Percentiles rank a stretch among this genome's conserved stretches.
These are phyloP conservation scores for Dryas iulia DNA, from an alignment of 1,140 invertebrate genomes.

Conservation along the genomic window DNA sequence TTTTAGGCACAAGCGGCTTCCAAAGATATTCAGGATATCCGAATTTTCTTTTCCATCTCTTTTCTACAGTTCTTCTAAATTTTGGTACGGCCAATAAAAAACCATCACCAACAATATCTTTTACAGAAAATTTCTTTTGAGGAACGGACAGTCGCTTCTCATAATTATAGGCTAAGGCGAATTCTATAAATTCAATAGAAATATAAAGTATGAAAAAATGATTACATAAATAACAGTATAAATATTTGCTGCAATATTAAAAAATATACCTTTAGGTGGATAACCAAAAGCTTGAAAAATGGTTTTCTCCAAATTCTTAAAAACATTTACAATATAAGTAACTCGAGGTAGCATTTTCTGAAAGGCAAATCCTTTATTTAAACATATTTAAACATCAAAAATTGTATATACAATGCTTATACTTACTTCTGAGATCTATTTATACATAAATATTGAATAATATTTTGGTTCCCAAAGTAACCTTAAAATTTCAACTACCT, in stretches of 20 bases:
- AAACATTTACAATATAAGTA: conserved; percentile 38
- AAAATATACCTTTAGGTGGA: conserved; percentile 54
- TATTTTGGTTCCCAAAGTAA: too few species aligned
- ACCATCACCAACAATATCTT: conserved; percentile 86
- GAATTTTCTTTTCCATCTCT: conserved; percentile 86
- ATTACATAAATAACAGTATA: background rate
- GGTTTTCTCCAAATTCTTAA: conserved; percentile 54
- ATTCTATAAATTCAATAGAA: conserved; percentile 43
- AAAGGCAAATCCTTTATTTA: background rate
- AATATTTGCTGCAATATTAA: background rate
- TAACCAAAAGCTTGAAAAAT: conserved; percentile 54
- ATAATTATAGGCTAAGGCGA: conserved; percentile 55
- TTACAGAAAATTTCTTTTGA: conserved; percentile 72
- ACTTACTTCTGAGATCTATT: too few species aligned
- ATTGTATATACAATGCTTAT: too few species aligned
- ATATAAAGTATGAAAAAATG: background rate
- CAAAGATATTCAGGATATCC: conserved; percentile 83
- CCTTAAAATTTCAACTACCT: too few species aligned
- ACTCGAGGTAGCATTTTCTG: conserved; percentile 49
- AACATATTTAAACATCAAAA: background rate
- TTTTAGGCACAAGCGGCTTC: conserved; percentile 87
- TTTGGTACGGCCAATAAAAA: conserved; percentile 92
- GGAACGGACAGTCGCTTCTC: conserved; percentile 32
- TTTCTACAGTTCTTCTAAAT: conserved; percentile 87
- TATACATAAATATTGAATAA: too few species aligned